Conservation (phyloP, 2,113 vertebrate species). For the Thamnaconus septentrionalis region DNA sequence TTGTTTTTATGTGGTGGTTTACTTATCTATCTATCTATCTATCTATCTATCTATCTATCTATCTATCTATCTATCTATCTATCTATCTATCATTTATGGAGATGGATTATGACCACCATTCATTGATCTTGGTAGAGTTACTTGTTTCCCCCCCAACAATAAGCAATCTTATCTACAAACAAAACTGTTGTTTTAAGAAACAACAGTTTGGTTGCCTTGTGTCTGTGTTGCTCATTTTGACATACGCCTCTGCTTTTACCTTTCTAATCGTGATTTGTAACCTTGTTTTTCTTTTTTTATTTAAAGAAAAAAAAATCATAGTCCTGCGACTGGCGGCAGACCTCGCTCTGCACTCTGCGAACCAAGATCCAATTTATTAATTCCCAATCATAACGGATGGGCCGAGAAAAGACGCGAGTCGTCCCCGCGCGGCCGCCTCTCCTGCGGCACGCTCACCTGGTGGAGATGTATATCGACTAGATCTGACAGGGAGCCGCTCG, state of each 20-base stretch:
- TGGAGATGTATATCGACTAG: conserved; percentile 23
- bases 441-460: conserved; percentile 21
- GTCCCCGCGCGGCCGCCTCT: conserved; percentile 17
- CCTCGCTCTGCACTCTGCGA: background rate
- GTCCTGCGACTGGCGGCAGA: background rate
- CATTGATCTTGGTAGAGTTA: too few relatives aligned
- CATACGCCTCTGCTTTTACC: too few relatives aligned
- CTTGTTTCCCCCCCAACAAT: background rate
- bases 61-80: too few relatives aligned
- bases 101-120: background rate
- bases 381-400: conserved; percentile 40
- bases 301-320: background rate
- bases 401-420: conserved; percentile 13
- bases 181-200: too few relatives aligned
- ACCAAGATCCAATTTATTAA: conserved; percentile 36
- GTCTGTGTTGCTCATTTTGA: too few relatives aligned
- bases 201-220: background rate
- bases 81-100: too few relatives aligned
- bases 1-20: too few relatives aligned
- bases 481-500: conserved; percentile 19
- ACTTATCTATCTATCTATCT: too few relatives aligned
- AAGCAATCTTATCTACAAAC: too few relatives aligned
- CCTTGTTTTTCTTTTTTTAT: background rate
- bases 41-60: too few relatives aligned
- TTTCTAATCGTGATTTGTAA: too few relatives aligned